These are phyloP conservation scores for Balearica regulorum DNA, from an alignment of 2,797 vertebrate species.

Conservation along the genomic window DNA sequence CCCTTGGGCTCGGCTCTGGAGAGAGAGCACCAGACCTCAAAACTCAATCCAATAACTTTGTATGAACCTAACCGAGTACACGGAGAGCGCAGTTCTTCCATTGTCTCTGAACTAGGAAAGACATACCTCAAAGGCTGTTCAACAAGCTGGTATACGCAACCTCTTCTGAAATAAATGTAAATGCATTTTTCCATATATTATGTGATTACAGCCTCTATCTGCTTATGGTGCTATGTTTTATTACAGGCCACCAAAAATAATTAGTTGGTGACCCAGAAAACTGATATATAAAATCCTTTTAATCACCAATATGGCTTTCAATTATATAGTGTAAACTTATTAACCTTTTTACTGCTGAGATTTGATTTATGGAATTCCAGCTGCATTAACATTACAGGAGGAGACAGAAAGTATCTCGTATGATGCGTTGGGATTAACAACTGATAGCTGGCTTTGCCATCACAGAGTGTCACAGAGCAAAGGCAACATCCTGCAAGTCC, in stretches of 20 bases:
- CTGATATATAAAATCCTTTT: slow-evolving; percentile 79
- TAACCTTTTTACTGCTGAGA: slow-evolving; percentile 80
- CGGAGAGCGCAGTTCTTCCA: neutral
- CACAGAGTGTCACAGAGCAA: neutral
- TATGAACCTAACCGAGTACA: neutral
- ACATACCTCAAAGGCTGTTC: neutral
- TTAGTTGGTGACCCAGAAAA: slow-evolving; percentile 79
- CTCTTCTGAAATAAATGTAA: slow-evolving; percentile 25
- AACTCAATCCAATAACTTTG: slow-evolving; percentile 24
- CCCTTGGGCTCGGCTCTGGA: slow-evolving; percentile 32
- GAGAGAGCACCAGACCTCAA: slow-evolving; percentile 8
- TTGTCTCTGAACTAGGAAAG: neutral
- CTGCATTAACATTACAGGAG: slow-evolving; percentile 66
- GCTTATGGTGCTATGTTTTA: slow-evolving; percentile 66
- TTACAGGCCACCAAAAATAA: slow-evolving; percentile 76
- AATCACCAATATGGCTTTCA: slow-evolving; percentile 81
- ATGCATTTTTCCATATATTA: slow-evolving; percentile 41
- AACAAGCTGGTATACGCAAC: neutral
- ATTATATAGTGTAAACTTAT: slow-evolving; percentile 79
- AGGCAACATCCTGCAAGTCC: neutral
- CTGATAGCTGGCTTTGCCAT: slow-evolving; percentile 32
- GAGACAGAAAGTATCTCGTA: slow-evolving; percentile 60
- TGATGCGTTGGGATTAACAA: slow-evolving; percentile 53
- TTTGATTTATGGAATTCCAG: slow-evolving; percentile 77
- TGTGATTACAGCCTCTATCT: slow-evolving; percentile 59